phyloP scores from a whole-genome alignment of 2,113 vertebrate species.

The Brachypodius melanocephalos region DNA sequence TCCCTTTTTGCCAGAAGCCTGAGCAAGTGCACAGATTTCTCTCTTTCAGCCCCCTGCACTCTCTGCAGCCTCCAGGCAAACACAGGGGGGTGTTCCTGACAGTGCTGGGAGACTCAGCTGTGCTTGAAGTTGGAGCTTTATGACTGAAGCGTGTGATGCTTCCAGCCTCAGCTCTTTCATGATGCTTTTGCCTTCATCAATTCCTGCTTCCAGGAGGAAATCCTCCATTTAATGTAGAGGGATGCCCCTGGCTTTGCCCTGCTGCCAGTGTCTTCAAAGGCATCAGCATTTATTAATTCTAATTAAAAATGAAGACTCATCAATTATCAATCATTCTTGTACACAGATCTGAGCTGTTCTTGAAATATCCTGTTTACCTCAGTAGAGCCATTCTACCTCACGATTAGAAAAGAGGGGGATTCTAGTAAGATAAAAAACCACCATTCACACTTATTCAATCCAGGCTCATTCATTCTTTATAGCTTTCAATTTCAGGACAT shows the following conservation, averaged over 20 bases:
- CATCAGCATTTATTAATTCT: not conserved
- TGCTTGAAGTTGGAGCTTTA: not conserved
- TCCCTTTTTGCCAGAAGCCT: not conserved
- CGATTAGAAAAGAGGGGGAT: not conserved
- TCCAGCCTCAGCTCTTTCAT: not conserved
- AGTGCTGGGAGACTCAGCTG: not conserved
- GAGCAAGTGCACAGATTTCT: not conserved
- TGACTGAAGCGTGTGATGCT: fast-evolving
- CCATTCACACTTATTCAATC: not conserved
- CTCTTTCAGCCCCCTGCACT: not conserved
- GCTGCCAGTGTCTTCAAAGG: not conserved
- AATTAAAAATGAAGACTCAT: not conserved
- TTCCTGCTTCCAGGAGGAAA: conserved; percentile 14
- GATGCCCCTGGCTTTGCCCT: not conserved
- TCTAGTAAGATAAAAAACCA: not conserved
- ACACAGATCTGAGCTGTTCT: not conserved
- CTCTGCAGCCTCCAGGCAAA: not conserved
- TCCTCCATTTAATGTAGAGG: not conserved
- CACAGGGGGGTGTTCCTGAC: not conserved
- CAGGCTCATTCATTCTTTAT: not conserved
- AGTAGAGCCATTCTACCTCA: not conserved
- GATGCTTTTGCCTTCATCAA: not conserved
- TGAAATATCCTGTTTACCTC: not conserved
- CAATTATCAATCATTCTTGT: not conserved
- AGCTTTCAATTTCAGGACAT: not conserved